phyloP scores from a whole-genome alignment of 2,113 vertebrate genomes.

The Oreochromis niloticus region DNA sequence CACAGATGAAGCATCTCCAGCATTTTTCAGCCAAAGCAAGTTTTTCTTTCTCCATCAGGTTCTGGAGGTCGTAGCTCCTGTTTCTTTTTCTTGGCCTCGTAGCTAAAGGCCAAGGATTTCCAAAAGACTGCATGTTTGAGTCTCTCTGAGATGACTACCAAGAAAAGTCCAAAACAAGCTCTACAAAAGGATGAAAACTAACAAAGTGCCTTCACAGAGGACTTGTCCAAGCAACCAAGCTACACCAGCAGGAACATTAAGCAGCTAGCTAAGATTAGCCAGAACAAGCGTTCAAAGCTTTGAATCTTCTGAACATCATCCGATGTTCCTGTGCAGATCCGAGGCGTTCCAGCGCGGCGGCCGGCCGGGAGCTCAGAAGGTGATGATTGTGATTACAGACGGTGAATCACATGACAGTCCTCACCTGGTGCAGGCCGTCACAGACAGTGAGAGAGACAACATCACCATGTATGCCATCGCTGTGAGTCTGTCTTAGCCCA shows the following conservation, averaged over 20 bases:
- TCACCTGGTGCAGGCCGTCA: slow-evolving; percentile 83
- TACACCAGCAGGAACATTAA: neutral
- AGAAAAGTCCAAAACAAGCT: neutral
- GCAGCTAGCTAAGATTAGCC: neutral
- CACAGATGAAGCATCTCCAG: neutral
- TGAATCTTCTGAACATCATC: neutral
- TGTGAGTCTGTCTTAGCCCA: slow-evolving; percentile 70
- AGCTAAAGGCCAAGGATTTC: neutral
- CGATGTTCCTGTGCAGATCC: slow-evolving; percentile 8
- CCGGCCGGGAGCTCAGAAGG: slow-evolving; percentile 88
- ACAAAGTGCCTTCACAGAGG: neutral
- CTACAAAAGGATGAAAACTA: neutral
- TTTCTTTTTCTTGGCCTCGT: neutral
- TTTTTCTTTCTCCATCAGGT: neutral
- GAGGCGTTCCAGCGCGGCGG: slow-evolving; percentile 88
- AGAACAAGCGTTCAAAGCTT: neutral
- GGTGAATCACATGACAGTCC: slow-evolving; percentile 95
- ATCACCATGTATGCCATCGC: slow-evolving; percentile 94
- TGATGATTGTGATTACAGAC: slow-evolving; percentile 98
- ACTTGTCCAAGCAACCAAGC: neutral
- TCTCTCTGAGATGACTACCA: neutral
- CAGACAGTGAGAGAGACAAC: slow-evolving; percentile 85
- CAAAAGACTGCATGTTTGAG: neutral
- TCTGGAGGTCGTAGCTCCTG: neutral
- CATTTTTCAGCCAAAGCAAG: neutral